phyloP scores from a whole-genome alignment of 2,113 vertebrate genomes.

The Sceloporus undulatus region DNA sequence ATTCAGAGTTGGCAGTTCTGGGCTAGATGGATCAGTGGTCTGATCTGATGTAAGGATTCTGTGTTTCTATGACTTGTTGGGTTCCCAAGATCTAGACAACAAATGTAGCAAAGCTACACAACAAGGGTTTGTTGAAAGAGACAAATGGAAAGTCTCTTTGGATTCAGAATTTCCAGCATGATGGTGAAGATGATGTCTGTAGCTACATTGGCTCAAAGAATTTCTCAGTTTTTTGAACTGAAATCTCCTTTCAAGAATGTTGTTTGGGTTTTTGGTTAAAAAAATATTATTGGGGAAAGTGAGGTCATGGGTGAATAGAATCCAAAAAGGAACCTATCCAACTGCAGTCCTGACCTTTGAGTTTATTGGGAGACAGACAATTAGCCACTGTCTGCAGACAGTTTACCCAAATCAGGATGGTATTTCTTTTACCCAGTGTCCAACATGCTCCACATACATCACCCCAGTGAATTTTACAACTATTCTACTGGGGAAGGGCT shows the following conservation, averaged over 20 bases:
- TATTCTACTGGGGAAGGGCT: not conserved
- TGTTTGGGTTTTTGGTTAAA: constrained; percentile 66
- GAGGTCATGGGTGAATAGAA: constrained; percentile 45
- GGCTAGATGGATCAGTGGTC: no score
- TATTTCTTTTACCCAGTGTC: not conserved
- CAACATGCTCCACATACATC: not conserved
- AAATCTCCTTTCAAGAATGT: constrained; percentile 66
- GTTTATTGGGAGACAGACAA: constrained; percentile 6
- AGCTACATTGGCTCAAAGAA: constrained; percentile 26
- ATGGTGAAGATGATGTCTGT: constrained; percentile 16
- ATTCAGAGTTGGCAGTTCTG: no score
- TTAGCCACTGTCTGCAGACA: not conserved
- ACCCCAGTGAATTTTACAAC: not conserved
- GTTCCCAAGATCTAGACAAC: constrained; percentile 35
- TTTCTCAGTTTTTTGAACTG: constrained; percentile 61
- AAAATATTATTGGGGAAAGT: not conserved
- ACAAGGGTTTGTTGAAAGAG: not conserved
- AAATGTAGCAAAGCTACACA: not conserved
- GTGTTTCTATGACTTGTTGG: not conserved
- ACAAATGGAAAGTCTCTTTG: constrained; percentile 5
- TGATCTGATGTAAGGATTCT: no score
- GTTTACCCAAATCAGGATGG: not conserved
- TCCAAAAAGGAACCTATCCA: constrained; percentile 15
- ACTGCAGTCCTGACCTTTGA: not conserved
- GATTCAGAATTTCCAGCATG: constrained; percentile 55